phyloP scores from a whole-genome alignment of 2,113 vertebrate genomes.

The Morone saxatilis region DNA sequence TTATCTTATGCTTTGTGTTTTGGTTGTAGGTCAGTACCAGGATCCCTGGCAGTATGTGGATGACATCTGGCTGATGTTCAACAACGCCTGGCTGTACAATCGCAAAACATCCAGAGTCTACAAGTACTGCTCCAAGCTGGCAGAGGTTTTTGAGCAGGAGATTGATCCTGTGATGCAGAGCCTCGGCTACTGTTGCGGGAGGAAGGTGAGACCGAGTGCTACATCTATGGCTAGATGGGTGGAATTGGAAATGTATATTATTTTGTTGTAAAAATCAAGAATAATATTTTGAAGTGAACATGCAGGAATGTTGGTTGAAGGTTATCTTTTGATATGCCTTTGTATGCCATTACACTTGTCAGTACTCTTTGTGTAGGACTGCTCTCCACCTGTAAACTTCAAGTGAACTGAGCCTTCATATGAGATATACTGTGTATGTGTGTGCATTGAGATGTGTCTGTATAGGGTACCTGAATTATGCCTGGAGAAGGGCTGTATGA shows the following conservation, averaged over 20 bases:
- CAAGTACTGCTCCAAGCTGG: slow-evolving; percentile 97
- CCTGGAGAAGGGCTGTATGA: neutral
- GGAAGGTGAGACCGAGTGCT: slow-evolving; percentile 87
- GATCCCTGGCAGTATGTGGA: slow-evolving; percentile 99
- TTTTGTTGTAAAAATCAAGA: neutral
- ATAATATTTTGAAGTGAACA: neutral
- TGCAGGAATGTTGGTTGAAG: neutral
- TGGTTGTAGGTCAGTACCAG: slow-evolving; percentile 90
- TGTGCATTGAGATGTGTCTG: neutral
- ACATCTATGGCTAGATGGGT: neutral
- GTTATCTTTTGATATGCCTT: neutral
- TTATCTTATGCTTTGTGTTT: neutral
- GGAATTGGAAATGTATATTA: neutral
- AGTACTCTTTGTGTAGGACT: neutral
- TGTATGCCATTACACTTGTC: neutral
- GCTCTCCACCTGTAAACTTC: neutral
- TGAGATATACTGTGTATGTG: neutral
- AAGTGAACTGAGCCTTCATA: neutral
- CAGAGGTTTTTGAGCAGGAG: slow-evolving; percentile 98
- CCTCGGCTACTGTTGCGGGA: slow-evolving; percentile 97
- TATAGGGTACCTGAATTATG: neutral
- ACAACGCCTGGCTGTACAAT: slow-evolving; percentile 99
- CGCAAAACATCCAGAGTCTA: slow-evolving; percentile 98
- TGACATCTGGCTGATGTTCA: slow-evolving; percentile 99
- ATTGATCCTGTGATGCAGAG: slow-evolving; percentile 99